Evolutionary conservation across 2,888 invertebrate genomes (phyloP), one percentile per base, ranked within the genome.

Genomic region (Argyresthia goedartella): DNA sequence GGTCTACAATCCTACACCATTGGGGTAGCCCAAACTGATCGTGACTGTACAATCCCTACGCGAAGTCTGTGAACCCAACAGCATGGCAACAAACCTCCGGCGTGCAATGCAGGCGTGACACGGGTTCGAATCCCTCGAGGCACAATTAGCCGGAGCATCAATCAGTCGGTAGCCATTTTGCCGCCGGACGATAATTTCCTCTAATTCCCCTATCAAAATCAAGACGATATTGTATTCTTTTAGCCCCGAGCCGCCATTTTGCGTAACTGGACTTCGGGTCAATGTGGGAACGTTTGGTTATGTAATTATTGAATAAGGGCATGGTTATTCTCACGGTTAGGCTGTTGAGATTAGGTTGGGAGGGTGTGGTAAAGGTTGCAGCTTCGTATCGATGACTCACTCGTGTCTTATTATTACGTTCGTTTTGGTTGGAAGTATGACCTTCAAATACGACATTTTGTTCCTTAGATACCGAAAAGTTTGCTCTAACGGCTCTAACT

Each of bases 121-220:
- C 66, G 65, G 70, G 75, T 73, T 71, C 72, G 74, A 69, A 61
- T 69, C 81, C 85, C 81, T 72, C 71, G 66, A 76, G 85, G 84
- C 85, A 75, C 81, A 61, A 85, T 86, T 85, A 85, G 65, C 59
- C 72, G 81, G 79, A 80, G 25, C 84, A 86, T 84, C 82, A 76
- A 79, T 81, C 82, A 76, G 77, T 63, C 85, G 75, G 85, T 85
- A 86, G 85, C 81, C 65, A 63, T 9, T 14, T 43, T 66, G 60
- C 58, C 68, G 60, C 64, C 64, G 68, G 71, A 74, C 73, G 71
- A 79, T 85, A 85, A 86, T 86, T 85, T 84, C 77, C 79, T 75
- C 84, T 85, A 84, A 86, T 86, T 86, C 85, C 84, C 85, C 75
- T 84, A 85, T 85, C 85, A 85, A 81, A 85, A 76, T 64, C 80